A percentile compares a stretch with the other conserved stretches of the same genome.
phyloP scores from a whole-genome alignment of 2,113 vertebrate species.

The Ursus arctos region DNA sequence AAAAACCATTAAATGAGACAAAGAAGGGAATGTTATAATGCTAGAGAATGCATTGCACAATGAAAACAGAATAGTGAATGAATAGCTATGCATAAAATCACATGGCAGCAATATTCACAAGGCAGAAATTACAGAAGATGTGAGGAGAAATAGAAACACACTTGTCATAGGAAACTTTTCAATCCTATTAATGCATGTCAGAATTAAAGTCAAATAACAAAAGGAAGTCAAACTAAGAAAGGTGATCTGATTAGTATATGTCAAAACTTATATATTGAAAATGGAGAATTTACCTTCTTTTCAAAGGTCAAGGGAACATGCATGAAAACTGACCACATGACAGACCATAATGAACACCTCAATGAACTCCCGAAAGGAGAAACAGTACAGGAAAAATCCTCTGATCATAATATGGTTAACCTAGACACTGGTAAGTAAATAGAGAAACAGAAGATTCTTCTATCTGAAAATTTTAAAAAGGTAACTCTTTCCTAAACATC shows the following conservation, averaged over 20 bases:
- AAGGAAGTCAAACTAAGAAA: slow-evolving; percentile 5
- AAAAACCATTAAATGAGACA: neutral
- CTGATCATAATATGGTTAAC: neutral
- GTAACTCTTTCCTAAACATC: neutral
- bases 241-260: neutral
- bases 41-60: neutral
- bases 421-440: neutral
- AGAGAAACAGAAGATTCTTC: neutral
- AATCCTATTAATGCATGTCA: neutral
- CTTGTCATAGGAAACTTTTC: neutral
- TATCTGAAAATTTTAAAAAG: neutral
- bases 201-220: neutral
- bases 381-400: neutral
- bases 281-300: neutral
- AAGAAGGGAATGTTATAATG: neutral
- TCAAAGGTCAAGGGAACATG: neutral
- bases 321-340: neutral
- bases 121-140: neutral
- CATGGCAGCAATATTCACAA: neutral
- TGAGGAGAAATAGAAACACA: neutral
- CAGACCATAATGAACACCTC: neutral
- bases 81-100: neutral
- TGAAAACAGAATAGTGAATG: neutral
- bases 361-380: neutral
- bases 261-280: neutral